phyloP scores from a whole-genome alignment of 2,888 invertebrate genomes.

The Portevinia maculata region DNA sequence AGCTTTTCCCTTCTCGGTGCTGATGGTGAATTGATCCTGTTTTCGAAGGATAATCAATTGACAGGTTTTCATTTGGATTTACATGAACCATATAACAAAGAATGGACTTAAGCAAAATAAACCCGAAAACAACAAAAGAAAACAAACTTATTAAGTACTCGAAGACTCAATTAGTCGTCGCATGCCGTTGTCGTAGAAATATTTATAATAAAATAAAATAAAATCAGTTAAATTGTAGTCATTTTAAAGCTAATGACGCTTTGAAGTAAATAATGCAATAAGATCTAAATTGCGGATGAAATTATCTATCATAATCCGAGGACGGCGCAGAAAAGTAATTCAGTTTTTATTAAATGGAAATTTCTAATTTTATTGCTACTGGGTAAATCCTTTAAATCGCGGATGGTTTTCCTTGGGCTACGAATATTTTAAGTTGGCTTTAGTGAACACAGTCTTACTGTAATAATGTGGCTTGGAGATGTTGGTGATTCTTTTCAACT shows the following conservation, averaged over 20 bases:
- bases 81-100: conserved; percentile 12
- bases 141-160: conserved; percentile 8
- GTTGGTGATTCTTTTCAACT: no score
- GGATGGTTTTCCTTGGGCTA: conserved; percentile 4
- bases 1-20: conserved; percentile 1
- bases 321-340: background rate
- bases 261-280: conserved; percentile 33
- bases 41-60: conserved; percentile 66
- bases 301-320: conserved; percentile 23
- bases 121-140: background rate
- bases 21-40: conserved; percentile 46
- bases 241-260: no score
- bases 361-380: conserved; percentile 35
- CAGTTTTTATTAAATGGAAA: conserved; percentile 29
- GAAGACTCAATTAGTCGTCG: conserved; percentile 14
- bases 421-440: conserved; percentile 31
- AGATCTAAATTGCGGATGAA: conserved; percentile 13
- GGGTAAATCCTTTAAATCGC: conserved; percentile 35
- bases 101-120: conserved; percentile 6
- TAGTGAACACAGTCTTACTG: no score
- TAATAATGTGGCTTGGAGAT: no score
- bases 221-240: conserved; percentile 9
- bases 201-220: conserved; percentile 7
- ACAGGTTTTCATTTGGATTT: conserved; percentile 54
- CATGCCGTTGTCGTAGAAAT: conserved; percentile 1